Evolutionary conservation across 2,888 invertebrate genomes (phyloP).

Genomic region (Sarcophaga rosellei): DNA sequence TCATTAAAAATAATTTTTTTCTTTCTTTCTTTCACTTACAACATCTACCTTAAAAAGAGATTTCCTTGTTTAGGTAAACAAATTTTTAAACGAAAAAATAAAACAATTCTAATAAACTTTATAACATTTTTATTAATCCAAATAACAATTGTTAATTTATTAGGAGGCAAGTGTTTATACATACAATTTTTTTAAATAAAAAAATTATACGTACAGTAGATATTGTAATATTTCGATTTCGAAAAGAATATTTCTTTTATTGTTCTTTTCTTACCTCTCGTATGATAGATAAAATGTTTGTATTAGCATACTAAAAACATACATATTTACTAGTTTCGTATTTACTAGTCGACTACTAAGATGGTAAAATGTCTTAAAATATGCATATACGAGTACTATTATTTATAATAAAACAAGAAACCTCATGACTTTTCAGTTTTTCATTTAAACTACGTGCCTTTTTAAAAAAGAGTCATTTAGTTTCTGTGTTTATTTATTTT

Average conservation of each 20-base stretch:
- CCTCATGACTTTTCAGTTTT: neutral
- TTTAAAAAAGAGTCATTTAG: neutral
- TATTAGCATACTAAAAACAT: neutral
- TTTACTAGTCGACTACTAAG: too few relatives aligned
- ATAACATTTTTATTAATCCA: too few relatives aligned
- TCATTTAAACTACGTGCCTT: neutral
- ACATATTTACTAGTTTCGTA: neutral
- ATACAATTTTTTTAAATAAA: too few relatives aligned
- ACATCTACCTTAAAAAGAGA: too few relatives aligned
- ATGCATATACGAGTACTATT: neutral
- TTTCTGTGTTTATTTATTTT: neutral
- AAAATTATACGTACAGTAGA: neutral
- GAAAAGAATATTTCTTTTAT: neutral
- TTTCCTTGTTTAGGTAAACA: too few relatives aligned
- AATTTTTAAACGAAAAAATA: too few relatives aligned
- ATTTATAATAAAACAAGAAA: neutral
- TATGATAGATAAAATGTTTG: too few relatives aligned
- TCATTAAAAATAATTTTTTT: too few relatives aligned
- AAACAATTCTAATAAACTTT: too few relatives aligned
- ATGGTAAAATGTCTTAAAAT: conserved; percentile 23
- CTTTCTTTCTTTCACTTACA: too few relatives aligned
- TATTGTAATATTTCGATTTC: neutral
- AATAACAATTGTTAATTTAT: too few relatives aligned
- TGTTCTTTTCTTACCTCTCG: neutral
- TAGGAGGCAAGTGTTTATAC: too few relatives aligned